phyloP scores from a whole-genome alignment of 2,797 vertebrate genomes.

The Spinus pinus region DNA sequence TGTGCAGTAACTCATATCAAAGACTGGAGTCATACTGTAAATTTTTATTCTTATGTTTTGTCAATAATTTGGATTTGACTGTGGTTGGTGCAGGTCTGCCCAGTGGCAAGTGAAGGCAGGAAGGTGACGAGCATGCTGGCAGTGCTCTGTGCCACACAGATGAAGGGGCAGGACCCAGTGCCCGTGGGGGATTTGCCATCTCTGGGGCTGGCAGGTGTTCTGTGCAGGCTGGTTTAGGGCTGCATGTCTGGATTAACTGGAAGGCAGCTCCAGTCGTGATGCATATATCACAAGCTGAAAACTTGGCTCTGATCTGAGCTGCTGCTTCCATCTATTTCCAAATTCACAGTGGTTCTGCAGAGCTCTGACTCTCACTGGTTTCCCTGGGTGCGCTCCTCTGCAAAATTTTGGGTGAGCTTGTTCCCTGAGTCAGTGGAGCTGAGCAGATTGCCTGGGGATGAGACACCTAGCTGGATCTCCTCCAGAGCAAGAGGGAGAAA shows the following conservation, averaged over 20 bases:
- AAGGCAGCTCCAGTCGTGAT: background rate
- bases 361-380: background rate
- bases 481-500: background rate
- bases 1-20: background rate
- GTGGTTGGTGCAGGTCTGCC: background rate
- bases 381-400: background rate
- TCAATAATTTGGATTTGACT: background rate
- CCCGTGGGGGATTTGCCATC: accelerated
- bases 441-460: background rate
- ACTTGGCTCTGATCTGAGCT: background rate
- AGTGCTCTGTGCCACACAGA: background rate
- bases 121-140: background rate
- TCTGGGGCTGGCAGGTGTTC: background rate
- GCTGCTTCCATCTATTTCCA: background rate
- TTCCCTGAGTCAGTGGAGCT: background rate
- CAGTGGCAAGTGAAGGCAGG: background rate
- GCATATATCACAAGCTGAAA: background rate
- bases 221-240: background rate
- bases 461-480: background rate
- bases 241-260: background rate
- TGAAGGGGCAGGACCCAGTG: accelerated
- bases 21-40: background rate
- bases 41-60: background rate
- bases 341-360: background rate
- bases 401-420: background rate